Base-by-base conservation (phyloP, 2,888 invertebrate species). In the Teleogryllus oceanicus region DNA sequence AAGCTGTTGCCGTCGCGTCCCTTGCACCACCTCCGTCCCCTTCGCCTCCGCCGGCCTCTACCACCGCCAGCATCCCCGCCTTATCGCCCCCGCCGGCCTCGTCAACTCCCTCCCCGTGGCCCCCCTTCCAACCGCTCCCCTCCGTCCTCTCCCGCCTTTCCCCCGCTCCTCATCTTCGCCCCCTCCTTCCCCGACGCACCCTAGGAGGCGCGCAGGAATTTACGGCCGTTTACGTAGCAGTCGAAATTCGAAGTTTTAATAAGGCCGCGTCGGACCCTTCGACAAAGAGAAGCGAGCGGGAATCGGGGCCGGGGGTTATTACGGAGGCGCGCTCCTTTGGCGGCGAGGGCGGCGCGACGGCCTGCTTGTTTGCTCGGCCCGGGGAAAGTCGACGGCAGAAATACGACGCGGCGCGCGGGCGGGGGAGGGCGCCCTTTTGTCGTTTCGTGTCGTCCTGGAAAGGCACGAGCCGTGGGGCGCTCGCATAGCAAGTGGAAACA, bases 191-290 rank as follows among this genome's bases (percentile, higher is more conserved):
- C n/a, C 16, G 4, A 16, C 11, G 3, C n/a, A 8, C n/a, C n/a
- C n/a, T n/a, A 8, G 13, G 16, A 62, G 62, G 62, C 62, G 62
- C 62, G 62, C 13, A 8, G n/a, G 62, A 62, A 62, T 62, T 62
- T 62, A 62, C 62, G 62, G 62, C 62, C 62, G 11, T 62, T 62
- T 16, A 62, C 62, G 62, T 62, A 16, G 16, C 16, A 62, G 62
- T 16, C 16, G 8, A 62, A 62, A 62, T 62, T 62, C 11, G 62
- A 62, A 62, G 62, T 62, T 62, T 62, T 62, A 62, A 62, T 62
- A 62, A 62, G 62, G n/a, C 62, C 62, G 62, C 62, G 62, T 62
- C 62, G 37, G 37, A 37, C 62, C 62, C n/a, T 62, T 62, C 62
- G 62, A 18, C 11, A 62, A 62, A n/a, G 62, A 18, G 16, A 16